Evolutionary conservation across 2,113 vertebrate species (phyloP).

Genomic region (Pyxicephalus adspersus): DNA sequence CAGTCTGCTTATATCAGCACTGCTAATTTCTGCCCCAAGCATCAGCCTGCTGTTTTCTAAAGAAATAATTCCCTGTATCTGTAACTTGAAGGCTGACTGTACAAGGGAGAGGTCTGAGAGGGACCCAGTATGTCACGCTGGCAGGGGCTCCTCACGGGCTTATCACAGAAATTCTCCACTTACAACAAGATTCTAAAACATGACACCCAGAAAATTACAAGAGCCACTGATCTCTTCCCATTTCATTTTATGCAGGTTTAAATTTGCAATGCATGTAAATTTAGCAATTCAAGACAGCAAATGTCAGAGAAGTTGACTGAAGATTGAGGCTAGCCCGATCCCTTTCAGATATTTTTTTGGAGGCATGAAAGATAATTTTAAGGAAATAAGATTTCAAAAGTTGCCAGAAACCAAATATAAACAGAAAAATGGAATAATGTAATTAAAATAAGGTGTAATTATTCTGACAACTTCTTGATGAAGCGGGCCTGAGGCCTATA

Average conservation of each 20-base stretch:
- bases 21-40: slow-evolving; percentile 50
- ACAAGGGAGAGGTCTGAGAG: not conserved
- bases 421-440: slow-evolving; percentile 5
- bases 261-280: not conserved
- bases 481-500: not conserved
- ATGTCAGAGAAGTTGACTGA: not conserved
- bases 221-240: not conserved
- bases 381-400: not conserved
- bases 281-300: too few relatives aligned
- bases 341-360: not conserved
- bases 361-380: slow-evolving; percentile 7
- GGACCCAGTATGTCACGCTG: not conserved
- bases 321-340: not conserved
- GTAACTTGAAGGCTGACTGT: slow-evolving; percentile 19
- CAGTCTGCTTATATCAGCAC: slow-evolving; percentile 55
- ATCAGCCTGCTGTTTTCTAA: slow-evolving; percentile 49
- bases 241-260: not conserved
- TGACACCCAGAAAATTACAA: not conserved
- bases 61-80: slow-evolving; percentile 48
- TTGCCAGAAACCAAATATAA: slow-evolving; percentile 28
- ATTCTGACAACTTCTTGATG: not conserved
- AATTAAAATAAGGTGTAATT: slow-evolving; percentile 2
- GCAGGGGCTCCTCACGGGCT: slow-evolving; percentile 11
- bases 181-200: not conserved
- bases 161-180: not conserved